These are phyloP conservation scores for Meandrusa payeni DNA, from an alignment of 2,888 invertebrate species.

Conservation along the genomic window DNA sequence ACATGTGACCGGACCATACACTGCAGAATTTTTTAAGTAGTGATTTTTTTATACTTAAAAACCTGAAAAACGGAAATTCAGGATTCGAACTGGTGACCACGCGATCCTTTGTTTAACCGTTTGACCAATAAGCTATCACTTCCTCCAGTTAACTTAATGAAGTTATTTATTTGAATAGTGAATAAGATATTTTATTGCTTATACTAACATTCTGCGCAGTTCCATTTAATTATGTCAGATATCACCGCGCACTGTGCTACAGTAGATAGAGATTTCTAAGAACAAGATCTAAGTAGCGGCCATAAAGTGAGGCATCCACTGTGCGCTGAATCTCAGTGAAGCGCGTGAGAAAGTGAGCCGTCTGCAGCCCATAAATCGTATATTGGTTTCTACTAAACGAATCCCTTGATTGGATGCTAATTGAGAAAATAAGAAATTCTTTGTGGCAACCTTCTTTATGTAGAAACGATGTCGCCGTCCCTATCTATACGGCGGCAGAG, in stretches of 20 bases:
- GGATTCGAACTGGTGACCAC: no score
- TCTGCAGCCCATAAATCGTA: constrained; percentile 55
- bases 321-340: constrained; percentile 50
- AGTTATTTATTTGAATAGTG: no score
- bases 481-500: constrained; percentile 7
- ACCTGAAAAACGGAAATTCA: no score
- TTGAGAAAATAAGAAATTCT: constrained; percentile 63
- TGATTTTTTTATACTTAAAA: no score
- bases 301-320: constrained; percentile 42
- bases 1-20: no score
- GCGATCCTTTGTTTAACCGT: no score
- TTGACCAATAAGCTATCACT: no score
- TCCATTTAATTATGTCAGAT: constrained; percentile 25
- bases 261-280: constrained; percentile 16
- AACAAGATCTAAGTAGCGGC: constrained; percentile 34
- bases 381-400: constrained; percentile 59
- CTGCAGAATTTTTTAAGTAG: no score
- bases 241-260: constrained; percentile 30
- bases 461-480: constrained; percentile 45
- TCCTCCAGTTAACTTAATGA: no score
- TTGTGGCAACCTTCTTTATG: constrained; percentile 40
- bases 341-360: constrained; percentile 64
- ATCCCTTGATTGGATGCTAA: constrained; percentile 67
- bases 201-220: neutral
- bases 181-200: no score